Evolutionary conservation across 2,113 vertebrate genomes (phyloP).

Genomic region (Thamnaconus septentrionalis): DNA sequence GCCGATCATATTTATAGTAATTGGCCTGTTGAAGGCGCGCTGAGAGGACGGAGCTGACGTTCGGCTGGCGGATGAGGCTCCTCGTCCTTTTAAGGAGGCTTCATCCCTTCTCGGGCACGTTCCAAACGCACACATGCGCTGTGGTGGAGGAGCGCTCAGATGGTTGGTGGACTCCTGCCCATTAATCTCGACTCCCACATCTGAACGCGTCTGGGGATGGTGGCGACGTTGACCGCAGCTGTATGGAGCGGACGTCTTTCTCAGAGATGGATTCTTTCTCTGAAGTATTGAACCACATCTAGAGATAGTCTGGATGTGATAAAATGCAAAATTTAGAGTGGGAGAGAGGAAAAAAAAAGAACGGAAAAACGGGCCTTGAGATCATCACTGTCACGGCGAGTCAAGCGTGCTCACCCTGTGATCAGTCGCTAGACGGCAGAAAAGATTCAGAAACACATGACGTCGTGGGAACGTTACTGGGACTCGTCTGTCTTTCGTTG

Average conservation of each 20-base stretch:
- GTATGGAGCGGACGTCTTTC: slow-evolving; percentile 21
- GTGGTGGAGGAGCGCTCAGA: slow-evolving; percentile 21
- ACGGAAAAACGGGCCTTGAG: slow-evolving; percentile 14
- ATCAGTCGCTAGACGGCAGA: too few species aligned
- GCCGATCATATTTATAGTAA: slow-evolving; percentile 13
- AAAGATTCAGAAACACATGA: too few species aligned
- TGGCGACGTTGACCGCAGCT: slow-evolving; percentile 53
- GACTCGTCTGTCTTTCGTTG: too few species aligned
- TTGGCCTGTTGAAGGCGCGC: neutral
- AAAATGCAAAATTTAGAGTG: slow-evolving; percentile 24
- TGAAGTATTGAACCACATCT: slow-evolving; percentile 45
- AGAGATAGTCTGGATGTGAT: slow-evolving; percentile 20
- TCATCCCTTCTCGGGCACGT: neutral
- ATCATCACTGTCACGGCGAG: slow-evolving; percentile 24
- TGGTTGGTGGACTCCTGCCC: slow-evolving; percentile 32
- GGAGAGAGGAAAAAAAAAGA: too few species aligned
- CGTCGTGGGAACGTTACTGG: too few species aligned
- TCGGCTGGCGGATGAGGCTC: slow-evolving; percentile 14
- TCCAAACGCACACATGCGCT: slow-evolving; percentile 16
- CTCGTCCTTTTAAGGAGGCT: slow-evolving; percentile 25
- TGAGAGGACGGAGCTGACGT: slow-evolving; percentile 15
- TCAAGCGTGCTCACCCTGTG: neutral
- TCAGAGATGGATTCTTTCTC: slow-evolving; percentile 17
- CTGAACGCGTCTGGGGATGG: slow-evolving; percentile 31
- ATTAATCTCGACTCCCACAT: slow-evolving; percentile 50